Evolutionary conservation across 1,140 invertebrate species (phyloP).

Genomic region (Drosophila sp.): DNA sequence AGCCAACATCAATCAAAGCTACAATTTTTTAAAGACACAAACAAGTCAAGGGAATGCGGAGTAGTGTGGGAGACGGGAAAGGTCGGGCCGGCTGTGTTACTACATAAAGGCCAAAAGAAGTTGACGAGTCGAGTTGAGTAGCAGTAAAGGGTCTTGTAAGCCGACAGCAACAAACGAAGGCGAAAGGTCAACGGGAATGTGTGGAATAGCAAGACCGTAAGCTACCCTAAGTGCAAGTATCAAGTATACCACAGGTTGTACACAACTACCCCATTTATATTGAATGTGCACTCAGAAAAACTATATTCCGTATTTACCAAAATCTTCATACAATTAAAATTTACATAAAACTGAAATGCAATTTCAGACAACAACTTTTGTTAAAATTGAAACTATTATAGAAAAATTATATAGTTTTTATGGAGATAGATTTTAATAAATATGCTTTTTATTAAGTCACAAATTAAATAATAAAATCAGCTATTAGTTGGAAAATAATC

Average conservation of each 20-base stretch:
- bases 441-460: too few relatives aligned
- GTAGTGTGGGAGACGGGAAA: neutral
- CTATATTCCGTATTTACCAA: too few relatives aligned
- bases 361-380: too few relatives aligned
- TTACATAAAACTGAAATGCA: too few relatives aligned
- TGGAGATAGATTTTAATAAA: too few relatives aligned
- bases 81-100: neutral
- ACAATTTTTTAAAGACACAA: conserved; percentile 42
- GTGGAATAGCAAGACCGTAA: conserved; percentile 19
- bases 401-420: too few relatives aligned
- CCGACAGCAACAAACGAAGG: conserved; percentile 49
- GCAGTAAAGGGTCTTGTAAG: conserved; percentile 78
- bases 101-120: conserved; percentile 48
- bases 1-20: conserved; percentile 39
- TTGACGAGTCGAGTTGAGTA: conserved; percentile 55
- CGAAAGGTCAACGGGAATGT: conserved; percentile 63
- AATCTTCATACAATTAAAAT: too few relatives aligned
- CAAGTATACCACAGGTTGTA: conserved; percentile 7
- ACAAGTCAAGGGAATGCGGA: neutral
- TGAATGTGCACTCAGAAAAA: too few relatives aligned
- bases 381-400: too few relatives aligned
- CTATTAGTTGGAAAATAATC: too few relatives aligned
- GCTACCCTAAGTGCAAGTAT: conserved; percentile 1
- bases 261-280: neutral
- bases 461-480: too few relatives aligned